These are phyloP conservation scores for Eufriesea mexicana DNA, from an alignment of 1,140 invertebrate species.

Conservation along the genomic window DNA sequence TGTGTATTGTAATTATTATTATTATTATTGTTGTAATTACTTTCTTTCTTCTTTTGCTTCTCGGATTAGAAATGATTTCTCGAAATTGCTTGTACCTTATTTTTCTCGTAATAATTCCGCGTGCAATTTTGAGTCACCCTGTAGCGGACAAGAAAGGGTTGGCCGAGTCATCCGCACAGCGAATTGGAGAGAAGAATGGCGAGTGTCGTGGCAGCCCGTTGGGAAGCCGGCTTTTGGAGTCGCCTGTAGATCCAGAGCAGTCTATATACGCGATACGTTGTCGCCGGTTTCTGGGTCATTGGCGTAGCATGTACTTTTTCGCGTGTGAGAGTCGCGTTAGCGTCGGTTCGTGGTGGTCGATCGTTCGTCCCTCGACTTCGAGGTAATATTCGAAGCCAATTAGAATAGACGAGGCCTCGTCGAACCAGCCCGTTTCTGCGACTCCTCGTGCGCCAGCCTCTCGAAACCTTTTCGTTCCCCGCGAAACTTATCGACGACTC, in stretches of 20 bases:
- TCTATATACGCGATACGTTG: slow-evolving; percentile 1
- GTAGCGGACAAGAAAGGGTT: too few relatives aligned
- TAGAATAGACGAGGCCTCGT: slow-evolving; percentile 50
- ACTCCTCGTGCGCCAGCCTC: slow-evolving; percentile 30
- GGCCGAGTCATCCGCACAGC: too few relatives aligned
- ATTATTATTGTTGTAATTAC: too few relatives aligned
- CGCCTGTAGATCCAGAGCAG: neutral
- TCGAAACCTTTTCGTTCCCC: neutral
- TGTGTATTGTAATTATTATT: too few relatives aligned
- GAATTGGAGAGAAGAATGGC: neutral
- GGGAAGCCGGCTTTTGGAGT: slow-evolving; percentile 3
- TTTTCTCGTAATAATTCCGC: too few relatives aligned
- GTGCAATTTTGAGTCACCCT: too few relatives aligned
- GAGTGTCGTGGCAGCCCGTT: too few relatives aligned
- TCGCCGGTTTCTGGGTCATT: slow-evolving; percentile 48
- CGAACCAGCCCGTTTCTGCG: slow-evolving; percentile 23
- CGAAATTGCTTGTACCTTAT: too few relatives aligned
- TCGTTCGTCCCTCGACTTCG: slow-evolving; percentile 50
- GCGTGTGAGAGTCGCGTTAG: slow-evolving; percentile 41
- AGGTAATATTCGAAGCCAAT: slow-evolving; percentile 52
- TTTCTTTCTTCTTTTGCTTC: too few relatives aligned
- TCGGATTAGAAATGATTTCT: too few relatives aligned
- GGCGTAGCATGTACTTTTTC: slow-evolving; percentile 50
- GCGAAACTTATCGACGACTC: neutral
- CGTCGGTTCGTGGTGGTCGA: slow-evolving; percentile 36